phyloP scores from a whole-genome alignment of 2,888 invertebrate genomes.

The Sicus ferrugineus region DNA sequence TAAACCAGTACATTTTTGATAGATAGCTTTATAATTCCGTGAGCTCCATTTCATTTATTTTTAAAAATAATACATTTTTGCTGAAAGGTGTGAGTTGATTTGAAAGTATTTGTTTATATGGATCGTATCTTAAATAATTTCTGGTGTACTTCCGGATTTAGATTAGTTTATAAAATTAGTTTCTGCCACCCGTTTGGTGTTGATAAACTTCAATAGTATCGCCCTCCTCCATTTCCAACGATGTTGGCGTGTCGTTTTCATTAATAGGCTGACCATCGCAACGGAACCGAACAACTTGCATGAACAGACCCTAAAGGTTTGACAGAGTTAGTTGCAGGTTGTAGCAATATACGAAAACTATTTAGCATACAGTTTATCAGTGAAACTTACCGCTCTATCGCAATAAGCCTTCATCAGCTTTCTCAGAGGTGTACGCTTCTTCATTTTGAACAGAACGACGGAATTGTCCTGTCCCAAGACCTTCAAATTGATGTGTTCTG shows the following conservation, averaged over 20 bases:
- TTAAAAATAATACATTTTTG: constrained; percentile 24
- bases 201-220: constrained; percentile 96
- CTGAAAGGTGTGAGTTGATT: constrained; percentile 21
- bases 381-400: constrained; percentile 87
- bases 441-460: constrained; percentile 95
- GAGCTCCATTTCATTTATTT: constrained; percentile 12
- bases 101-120: constrained; percentile 30
- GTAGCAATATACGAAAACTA: too few relatives aligned
- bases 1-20: too few relatives aligned
- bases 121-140: constrained; percentile 32
- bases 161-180: constrained; percentile 30
- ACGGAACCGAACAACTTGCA: constrained; percentile 90
- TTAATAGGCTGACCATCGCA: constrained; percentile 93
- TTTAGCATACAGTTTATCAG: constrained; percentile 27
- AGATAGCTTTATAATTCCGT: background rate
- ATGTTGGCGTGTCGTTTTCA: constrained; percentile 88
- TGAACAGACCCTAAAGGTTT: constrained; percentile 79
- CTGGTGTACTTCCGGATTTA: constrained; percentile 20
- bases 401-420: constrained; percentile 97
- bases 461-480: constrained; percentile 95
- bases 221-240: constrained; percentile 94
- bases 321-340: constrained; percentile 17
- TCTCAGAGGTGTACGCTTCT: constrained; percentile 92
- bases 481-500: constrained; percentile 92
- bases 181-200: constrained; percentile 87